Evolutionary conservation across 1,140 invertebrate species (phyloP), one percentile per base, ranked within the genome.

Genomic region (Subanguina moxae): DNA sequence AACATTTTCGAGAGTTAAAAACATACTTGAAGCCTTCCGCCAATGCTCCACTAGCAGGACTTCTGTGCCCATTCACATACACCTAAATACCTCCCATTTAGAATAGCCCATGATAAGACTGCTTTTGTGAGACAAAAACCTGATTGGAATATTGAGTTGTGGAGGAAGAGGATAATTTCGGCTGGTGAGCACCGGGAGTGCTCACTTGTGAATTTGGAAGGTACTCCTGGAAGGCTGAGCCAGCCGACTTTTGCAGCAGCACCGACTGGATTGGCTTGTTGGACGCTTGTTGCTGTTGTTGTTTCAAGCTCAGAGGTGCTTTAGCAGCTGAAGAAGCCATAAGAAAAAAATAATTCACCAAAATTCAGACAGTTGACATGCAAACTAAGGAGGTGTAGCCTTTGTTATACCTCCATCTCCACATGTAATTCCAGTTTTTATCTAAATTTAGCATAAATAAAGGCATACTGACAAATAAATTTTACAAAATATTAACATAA

Each of bases 1-100:
- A 11, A 38, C 32, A 38, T 3, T 38, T 38, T 38, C 32, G 32
- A 38, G 32, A 38, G 32, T 11, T 38, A 11, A 63, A 3, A 56
- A 64, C 62, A 21, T 57, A 64, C 62, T 58, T 62, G 32, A 28
- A 61, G 27, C 32, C 45, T 64, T 64, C 62, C 1, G 62, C 62
- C 61, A 64, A 38, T n/a, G 32, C 62, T 25, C 62, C 62, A 38
- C 62, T 64, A 5, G 57, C 25, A 23, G 62, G 62, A 64, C 62
- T 64, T 62, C 38, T 23, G 27, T 64, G 62, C 11, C 32, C 32
- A 21, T 61, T 30, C 5, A 38, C 25, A 61, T 25, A 64, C 3
- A 59, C 45, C 62, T 64, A 28, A 62, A 64, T 21, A 64, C 3
- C 15, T 64, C 3, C n/a, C 7, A 64, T 56, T 32, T 30, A 45